These are phyloP conservation scores for Urophycis tenuis DNA, from an alignment of 2,797 vertebrate species.

Conservation along the genomic window DNA sequence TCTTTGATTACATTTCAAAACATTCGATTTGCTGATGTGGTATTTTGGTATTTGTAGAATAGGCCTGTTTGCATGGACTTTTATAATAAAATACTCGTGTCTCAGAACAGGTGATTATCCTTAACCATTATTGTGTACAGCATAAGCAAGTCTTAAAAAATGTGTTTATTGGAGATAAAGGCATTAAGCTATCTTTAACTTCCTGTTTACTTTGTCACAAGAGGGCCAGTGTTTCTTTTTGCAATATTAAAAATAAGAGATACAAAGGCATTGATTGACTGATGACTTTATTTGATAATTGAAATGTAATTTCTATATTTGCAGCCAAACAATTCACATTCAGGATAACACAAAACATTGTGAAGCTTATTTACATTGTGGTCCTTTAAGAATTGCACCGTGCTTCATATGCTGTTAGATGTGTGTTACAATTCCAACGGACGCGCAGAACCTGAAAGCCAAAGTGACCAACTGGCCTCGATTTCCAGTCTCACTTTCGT, in stretches of 20 bases:
- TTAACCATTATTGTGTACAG: not conserved
- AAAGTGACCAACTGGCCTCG: slow-evolving; percentile 11
- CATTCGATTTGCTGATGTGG: not conserved
- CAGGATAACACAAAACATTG: slow-evolving; percentile 33
- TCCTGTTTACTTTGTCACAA: not conserved
- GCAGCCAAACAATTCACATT: not conserved
- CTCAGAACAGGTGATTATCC: not conserved
- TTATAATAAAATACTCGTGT: not conserved
- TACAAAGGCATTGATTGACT: not conserved
- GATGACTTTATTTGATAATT: not conserved
- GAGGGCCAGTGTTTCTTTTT: not conserved
- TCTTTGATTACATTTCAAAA: not conserved
- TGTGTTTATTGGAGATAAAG: not conserved
- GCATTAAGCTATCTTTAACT: not conserved
- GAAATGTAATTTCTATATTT: not conserved
- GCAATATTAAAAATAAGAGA: not conserved
- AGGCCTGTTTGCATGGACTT: not conserved
- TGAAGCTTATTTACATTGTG: not conserved
- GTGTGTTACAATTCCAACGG: not conserved
- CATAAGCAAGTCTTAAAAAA: not conserved
- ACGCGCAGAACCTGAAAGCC: not conserved
- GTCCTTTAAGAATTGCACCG: too few species aligned
- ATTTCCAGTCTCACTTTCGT: not conserved
- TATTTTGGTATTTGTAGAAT: not conserved
- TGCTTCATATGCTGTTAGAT: not conserved